Base-by-base conservation (phyloP, 2,113 vertebrate genomes). In the Ibidorhyncha struthersii region DNA sequence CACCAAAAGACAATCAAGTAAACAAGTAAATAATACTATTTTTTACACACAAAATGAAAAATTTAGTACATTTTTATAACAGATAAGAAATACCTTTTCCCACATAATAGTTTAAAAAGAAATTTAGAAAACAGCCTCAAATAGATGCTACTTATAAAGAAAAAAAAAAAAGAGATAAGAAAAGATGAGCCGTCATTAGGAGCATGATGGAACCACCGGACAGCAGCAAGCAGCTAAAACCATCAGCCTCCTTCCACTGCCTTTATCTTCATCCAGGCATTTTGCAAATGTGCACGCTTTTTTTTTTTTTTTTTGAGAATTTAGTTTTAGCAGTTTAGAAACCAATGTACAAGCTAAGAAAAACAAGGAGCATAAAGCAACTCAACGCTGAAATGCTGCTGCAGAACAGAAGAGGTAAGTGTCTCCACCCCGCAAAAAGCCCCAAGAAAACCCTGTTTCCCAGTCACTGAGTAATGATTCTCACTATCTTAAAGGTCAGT, bases 181-280 rank as follows among this genome's bases (percentile, higher is more conserved):
- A 27, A 56, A 81, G n/a, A 82, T 25, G 36, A 56, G 32, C 9
- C 3, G 0, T 56, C 52, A 72, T 36, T 43, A 55, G 27, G 23
- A 90, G 6, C 30, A 25, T 12, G 41, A 79, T 23, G 25, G 52
- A 79, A 86, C 79, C 2, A 0, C 17, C 2, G 0, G 17, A 50
- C 9, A 50, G 58, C 0, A 0, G 58, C 0, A 0, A 72, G 19
- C 27, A 82, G 29, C 34, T 56, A 52, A 78, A 77, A 53, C 18
- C n/a, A 79, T 43, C 49, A 72, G 34, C 29, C 41, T 47, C 59
- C 43, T 79, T 73, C 77, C 29, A 56, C 23, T 67, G 38, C 27
- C n/a, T 22, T 73, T 62, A 34, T 30, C 66, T 83, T 73, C 41
- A 86, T 12, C 36, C 25, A 61, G 17, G 29, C 1, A 0, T 71